These are phyloP conservation scores for Cataglyphis livida DNA, from an alignment of 2,888 invertebrate genomes.

Conservation along the genomic window DNA sequence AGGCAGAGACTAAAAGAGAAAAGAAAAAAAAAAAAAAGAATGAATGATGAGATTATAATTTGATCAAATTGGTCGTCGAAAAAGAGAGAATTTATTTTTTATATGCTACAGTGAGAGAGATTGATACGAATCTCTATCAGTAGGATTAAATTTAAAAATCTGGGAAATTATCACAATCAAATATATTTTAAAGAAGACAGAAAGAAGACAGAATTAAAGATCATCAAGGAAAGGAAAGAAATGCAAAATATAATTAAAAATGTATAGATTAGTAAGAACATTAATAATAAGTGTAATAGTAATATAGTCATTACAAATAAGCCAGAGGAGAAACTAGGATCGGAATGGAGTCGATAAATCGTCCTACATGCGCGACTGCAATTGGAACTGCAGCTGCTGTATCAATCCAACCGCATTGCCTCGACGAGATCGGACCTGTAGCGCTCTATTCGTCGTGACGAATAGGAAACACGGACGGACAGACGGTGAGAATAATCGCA, in stretches of 20 bases:
- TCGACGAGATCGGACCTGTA: conserved; percentile 50
- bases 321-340: not conserved
- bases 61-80: not conserved
- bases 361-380: conserved; percentile 28
- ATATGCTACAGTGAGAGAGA: not conserved
- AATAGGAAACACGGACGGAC: conserved; percentile 39
- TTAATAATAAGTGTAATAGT: not conserved
- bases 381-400: not conserved
- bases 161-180: too few relatives aligned
- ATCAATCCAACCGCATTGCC: conserved; percentile 21
- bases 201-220: not conserved
- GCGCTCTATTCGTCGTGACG: conserved; percentile 37
- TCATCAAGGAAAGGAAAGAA: not conserved
- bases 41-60: not conserved
- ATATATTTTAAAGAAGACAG: not conserved
- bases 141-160: not conserved
- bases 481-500: conserved; percentile 54
- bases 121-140: not conserved
- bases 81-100: conserved; percentile 8
- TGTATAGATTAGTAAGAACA: not conserved
- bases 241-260: not conserved
- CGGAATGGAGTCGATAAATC: conserved; percentile 28
- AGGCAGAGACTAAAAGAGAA: not conserved
- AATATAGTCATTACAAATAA: not conserved
- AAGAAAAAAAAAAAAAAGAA: not conserved